These are phyloP conservation scores for Homalodisca vitripennis DNA, from an alignment of 1,140 invertebrate genomes.

Conservation along the genomic window DNA sequence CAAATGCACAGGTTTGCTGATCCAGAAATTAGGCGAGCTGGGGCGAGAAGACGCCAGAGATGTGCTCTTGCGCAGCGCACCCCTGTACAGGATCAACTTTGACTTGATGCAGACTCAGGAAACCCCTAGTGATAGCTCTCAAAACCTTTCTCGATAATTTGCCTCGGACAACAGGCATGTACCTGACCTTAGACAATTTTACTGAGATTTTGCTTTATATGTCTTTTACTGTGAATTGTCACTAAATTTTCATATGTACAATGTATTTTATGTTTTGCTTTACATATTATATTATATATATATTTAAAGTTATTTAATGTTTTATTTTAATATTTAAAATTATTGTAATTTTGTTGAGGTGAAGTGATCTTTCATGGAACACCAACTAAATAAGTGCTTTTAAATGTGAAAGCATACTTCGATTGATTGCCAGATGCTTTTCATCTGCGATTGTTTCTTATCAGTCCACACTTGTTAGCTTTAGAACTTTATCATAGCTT, in stretches of 20 bases:
- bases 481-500: not conserved
- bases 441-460: not conserved
- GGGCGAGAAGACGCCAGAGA: conserved; percentile 39
- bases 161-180: too few relatives aligned
- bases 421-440: not conserved
- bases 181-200: too few relatives aligned
- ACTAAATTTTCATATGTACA: not conserved
- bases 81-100: conserved; percentile 37
- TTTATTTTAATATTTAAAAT: not conserved
- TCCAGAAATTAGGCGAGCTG: conserved; percentile 38
- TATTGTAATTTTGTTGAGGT: too few relatives aligned
- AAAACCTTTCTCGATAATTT: conserved; percentile 17
- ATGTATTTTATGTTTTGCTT: not conserved
- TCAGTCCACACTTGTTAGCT: not conserved
- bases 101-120: conserved; percentile 14
- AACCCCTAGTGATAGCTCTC: conserved; percentile 11
- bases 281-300: not conserved
- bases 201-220: not conserved
- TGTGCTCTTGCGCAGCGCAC: conserved; percentile 35
- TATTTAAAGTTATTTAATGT: not conserved
- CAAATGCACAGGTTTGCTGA: conserved; percentile 33
- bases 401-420: not conserved
- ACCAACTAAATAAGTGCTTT: too few relatives aligned
- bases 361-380: too few relatives aligned
- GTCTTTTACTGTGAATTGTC: not conserved